Conservation (phyloP, 2,797 vertebrate genomes). For the Scolopax rusticola region DNA sequence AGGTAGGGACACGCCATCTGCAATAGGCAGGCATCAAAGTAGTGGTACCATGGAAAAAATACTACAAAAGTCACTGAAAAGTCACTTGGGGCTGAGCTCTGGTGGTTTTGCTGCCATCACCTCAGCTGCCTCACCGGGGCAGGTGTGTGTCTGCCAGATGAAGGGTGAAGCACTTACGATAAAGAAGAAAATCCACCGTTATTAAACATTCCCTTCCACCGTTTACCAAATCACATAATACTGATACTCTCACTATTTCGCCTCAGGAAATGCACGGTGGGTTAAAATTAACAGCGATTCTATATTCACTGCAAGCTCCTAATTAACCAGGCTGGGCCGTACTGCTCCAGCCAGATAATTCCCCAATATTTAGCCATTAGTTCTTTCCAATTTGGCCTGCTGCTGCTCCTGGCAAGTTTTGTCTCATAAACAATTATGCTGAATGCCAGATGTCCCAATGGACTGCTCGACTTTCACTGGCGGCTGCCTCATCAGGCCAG, state of each 20-base stretch:
- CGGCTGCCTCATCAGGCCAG: background rate
- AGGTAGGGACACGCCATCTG: background rate
- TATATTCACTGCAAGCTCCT: constrained; percentile 34
- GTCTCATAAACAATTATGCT: constrained; percentile 53
- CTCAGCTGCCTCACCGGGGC: fast-evolving
- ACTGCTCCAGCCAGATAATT: constrained; percentile 57
- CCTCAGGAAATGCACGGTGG: background rate
- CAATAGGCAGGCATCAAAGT: background rate
- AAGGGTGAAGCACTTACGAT: background rate
- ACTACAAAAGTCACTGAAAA: background rate
- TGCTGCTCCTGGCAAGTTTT: constrained; percentile 53
- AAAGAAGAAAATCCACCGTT: constrained; percentile 32
- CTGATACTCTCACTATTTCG: background rate
- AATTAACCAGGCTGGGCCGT: constrained; percentile 31
- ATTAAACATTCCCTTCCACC: constrained; percentile 8
- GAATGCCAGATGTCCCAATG: constrained; percentile 49
- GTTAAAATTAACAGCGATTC: constrained; percentile 48
- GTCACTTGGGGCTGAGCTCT: background rate
- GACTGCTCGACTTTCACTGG: background rate
- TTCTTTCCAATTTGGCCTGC: constrained; percentile 51
- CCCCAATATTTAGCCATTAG: constrained; percentile 54
- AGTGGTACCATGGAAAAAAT: background rate
- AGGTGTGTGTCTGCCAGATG: background rate
- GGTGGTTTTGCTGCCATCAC: background rate
- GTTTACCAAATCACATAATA: background rate